phyloP scores from a whole-genome alignment of 2,888 invertebrate species.

The Celastrina argiolus region DNA sequence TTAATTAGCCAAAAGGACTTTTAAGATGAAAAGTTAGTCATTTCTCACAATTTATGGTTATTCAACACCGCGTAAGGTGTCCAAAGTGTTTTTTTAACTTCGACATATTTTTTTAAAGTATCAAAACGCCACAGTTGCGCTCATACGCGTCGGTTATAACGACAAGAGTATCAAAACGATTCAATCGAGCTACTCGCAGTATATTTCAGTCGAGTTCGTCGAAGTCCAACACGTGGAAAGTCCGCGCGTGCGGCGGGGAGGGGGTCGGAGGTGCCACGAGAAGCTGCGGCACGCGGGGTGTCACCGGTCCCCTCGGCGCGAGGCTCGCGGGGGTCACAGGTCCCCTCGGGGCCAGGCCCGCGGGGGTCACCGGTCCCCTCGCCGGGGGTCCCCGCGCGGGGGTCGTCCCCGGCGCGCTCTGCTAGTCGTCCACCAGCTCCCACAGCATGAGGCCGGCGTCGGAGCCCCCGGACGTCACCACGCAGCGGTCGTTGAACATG shows the following conservation, averaged over 20 bases:
- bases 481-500: slow-evolving; percentile 89
- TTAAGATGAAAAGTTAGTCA: no score
- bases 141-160: neutral
- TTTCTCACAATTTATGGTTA: no score
- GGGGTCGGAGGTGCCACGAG: slow-evolving; percentile 9
- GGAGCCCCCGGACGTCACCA: slow-evolving; percentile 90
- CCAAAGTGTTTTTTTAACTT: no score
- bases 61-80: no score
- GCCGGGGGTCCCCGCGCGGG: slow-evolving; percentile 56
- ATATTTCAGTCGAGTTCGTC: slow-evolving; percentile 9
- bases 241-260: neutral
- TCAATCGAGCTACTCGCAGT: neutral
- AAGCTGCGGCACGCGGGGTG: slow-evolving; percentile 38
- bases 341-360: slow-evolving; percentile 38
- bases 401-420: slow-evolving; percentile 46
- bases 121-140: neutral
- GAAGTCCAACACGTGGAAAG: slow-evolving; percentile 15
- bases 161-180: neutral
- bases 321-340: slow-evolving; percentile 43
- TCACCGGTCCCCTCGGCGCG: slow-evolving; percentile 44
- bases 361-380: slow-evolving; percentile 37
- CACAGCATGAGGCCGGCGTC: slow-evolving; percentile 95
- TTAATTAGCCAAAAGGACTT: no score
- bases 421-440: slow-evolving; percentile 90
- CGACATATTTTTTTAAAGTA: neutral